These are phyloP conservation scores for Chamaea fasciata DNA, from an alignment of 2,113 vertebrate genomes.

Conservation along the genomic window DNA sequence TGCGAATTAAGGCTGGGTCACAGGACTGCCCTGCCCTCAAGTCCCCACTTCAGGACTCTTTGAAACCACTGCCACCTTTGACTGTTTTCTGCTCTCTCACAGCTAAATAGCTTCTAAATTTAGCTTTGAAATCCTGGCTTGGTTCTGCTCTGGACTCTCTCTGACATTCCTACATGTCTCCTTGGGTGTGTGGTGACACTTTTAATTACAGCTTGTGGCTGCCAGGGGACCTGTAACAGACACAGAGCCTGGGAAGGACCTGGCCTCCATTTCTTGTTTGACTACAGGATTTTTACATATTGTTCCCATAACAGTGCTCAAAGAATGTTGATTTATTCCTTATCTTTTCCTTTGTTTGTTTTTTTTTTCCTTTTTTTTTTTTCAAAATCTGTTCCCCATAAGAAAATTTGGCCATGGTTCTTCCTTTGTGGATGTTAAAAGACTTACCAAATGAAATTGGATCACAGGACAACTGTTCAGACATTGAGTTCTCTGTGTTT, in stretches of 20 bases:
- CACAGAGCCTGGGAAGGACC: not conserved
- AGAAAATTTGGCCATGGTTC: not conserved
- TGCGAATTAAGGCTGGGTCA: not conserved
- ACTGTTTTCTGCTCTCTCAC: not conserved
- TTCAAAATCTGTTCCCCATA: not conserved
- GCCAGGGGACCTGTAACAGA: not conserved
- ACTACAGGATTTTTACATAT: not conserved
- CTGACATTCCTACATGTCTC: not conserved
- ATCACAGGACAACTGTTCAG: conserved; percentile 24
- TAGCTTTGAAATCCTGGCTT: not conserved
- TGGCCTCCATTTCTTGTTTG: not conserved
- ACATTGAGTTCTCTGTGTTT: not conserved
- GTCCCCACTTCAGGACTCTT: not conserved
- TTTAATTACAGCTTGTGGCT: conserved; percentile 44
- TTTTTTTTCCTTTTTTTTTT: not conserved
- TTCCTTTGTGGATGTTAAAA: conserved; percentile 3
- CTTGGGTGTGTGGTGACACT: not conserved
- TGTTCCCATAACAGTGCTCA: not conserved
- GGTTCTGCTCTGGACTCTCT: not conserved
- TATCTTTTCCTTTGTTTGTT: not conserved
- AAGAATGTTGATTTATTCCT: not conserved
- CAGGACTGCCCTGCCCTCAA: not conserved
- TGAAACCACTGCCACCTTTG: not conserved
- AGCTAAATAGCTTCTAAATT: conserved; percentile 35
- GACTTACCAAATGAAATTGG: not conserved